Evolutionary conservation across 2,888 invertebrate genomes (phyloP).

Genomic region (Papilio protenor): DNA sequence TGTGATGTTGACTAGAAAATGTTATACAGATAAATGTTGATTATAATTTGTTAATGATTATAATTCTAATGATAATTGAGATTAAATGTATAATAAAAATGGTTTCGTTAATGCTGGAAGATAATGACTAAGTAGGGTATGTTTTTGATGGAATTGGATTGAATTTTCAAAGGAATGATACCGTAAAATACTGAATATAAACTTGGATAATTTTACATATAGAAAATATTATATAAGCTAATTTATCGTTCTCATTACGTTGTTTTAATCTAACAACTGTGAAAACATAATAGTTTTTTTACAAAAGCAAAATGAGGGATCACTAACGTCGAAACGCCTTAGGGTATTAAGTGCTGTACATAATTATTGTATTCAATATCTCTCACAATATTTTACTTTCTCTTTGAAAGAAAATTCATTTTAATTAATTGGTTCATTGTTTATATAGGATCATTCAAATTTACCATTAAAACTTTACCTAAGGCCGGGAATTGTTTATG

Average conservation of each 20-base stretch:
- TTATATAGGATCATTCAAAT: slow-evolving; percentile 46
- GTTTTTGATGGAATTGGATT: slow-evolving; percentile 1
- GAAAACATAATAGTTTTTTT: slow-evolving; percentile 56
- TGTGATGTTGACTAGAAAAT: slow-evolving; percentile 80
- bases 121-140: slow-evolving; percentile 42
- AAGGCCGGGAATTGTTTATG: slow-evolving; percentile 74
- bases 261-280: background rate
- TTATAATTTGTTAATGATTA: slow-evolving; percentile 72
- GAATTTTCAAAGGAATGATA: background rate
- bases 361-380: slow-evolving; percentile 66
- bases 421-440: slow-evolving; percentile 47
- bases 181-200: background rate
- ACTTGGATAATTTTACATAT: background rate
- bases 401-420: slow-evolving; percentile 43
- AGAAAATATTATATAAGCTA: background rate
- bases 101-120: slow-evolving; percentile 46
- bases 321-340: slow-evolving; percentile 66
- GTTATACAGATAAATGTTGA: slow-evolving; percentile 76
- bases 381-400: slow-evolving; percentile 53
- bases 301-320: slow-evolving; percentile 74
- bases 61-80: slow-evolving; percentile 38
- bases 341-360: slow-evolving; percentile 70
- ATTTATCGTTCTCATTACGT: background rate
- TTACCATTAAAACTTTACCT: slow-evolving; percentile 49
- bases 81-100: slow-evolving; percentile 51